Conservation (phyloP, 1,140 invertebrate species). For the Zaprionus davidi region DNA sequence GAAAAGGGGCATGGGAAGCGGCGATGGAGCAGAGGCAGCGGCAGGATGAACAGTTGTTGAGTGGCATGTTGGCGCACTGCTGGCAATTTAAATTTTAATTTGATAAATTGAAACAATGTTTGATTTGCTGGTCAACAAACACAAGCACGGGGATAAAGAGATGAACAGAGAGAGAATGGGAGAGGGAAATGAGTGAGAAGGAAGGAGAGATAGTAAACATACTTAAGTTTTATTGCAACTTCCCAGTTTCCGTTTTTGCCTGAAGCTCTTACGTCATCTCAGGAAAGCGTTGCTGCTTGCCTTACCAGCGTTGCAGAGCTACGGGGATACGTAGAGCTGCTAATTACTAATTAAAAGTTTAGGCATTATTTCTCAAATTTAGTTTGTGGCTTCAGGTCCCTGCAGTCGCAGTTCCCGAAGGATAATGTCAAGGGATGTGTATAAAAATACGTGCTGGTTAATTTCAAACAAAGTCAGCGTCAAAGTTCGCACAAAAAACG, state of each 20-base stretch:
- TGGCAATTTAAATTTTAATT: slow-evolving; percentile 71
- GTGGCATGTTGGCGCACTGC: slow-evolving; percentile 19
- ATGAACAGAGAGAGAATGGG: background rate
- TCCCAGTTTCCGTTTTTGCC: slow-evolving; percentile 19
- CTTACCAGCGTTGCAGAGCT: background rate
- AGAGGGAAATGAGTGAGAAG: background rate
- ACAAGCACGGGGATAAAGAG: slow-evolving; percentile 1
- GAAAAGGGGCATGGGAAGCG: background rate
- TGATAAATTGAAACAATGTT: slow-evolving; percentile 64
- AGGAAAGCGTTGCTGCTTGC: slow-evolving; percentile 41
- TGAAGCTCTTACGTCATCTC: slow-evolving; percentile 38
- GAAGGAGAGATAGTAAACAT: slow-evolving; percentile 15
- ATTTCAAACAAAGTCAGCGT: background rate
- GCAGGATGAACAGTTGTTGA: slow-evolving; percentile 15
- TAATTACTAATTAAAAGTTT: slow-evolving; percentile 77
- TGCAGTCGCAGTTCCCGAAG: background rate
- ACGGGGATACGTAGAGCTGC: slow-evolving; percentile 18
- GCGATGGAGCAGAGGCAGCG: background rate
- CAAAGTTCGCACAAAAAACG: background rate
- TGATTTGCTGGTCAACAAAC: slow-evolving; percentile 21
- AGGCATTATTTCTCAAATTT: slow-evolving; percentile 56
- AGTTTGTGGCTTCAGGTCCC: slow-evolving; percentile 36
- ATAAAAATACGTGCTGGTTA: background rate
- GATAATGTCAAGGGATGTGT: background rate
- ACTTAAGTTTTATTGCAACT: slow-evolving; percentile 39